Evolutionary conservation across 2,888 invertebrate species (phyloP).

Genomic region (Coelogynopora nodosa): DNA sequence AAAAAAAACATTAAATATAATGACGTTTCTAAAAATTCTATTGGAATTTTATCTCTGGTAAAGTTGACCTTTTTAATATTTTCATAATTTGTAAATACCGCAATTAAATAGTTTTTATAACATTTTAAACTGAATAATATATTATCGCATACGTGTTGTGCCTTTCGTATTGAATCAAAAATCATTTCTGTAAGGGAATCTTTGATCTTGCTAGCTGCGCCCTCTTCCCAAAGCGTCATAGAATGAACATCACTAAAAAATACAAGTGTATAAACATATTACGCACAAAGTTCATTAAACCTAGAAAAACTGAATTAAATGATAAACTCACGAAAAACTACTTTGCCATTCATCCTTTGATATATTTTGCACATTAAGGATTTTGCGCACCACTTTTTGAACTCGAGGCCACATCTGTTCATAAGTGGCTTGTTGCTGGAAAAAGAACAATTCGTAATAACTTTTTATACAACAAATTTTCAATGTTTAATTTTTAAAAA

Average conservation of each 20-base stretch:
- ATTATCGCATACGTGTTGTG: constrained; percentile 14
- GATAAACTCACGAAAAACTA: constrained; percentile 71
- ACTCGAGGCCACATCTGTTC: constrained; percentile 95
- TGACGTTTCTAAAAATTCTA: too few species aligned
- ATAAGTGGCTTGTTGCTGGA: constrained; percentile 64
- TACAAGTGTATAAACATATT: too few species aligned
- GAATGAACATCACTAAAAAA: constrained; percentile 76
- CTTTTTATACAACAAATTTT: too few species aligned
- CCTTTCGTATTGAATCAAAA: constrained; percentile 40
- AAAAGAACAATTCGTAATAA: too few species aligned
- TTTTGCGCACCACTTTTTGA: constrained; percentile 85
- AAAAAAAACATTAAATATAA: too few species aligned
- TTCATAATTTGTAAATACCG: too few species aligned
- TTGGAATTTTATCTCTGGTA: too few species aligned
- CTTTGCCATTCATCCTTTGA: constrained; percentile 94
- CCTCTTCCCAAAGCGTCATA: constrained; percentile 94
- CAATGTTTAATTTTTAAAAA: too few species aligned
- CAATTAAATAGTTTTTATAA: too few species aligned
- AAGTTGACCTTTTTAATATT: too few species aligned
- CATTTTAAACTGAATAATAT: neutral
- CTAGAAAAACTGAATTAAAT: constrained; percentile 3
- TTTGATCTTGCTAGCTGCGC: constrained; percentile 77
- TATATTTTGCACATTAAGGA: constrained; percentile 87
- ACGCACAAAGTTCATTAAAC: too few species aligned
- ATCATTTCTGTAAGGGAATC: constrained; percentile 41